Base-by-base conservation (phyloP, 2,113 vertebrate genomes). In the Oxyruncus cristatus region DNA sequence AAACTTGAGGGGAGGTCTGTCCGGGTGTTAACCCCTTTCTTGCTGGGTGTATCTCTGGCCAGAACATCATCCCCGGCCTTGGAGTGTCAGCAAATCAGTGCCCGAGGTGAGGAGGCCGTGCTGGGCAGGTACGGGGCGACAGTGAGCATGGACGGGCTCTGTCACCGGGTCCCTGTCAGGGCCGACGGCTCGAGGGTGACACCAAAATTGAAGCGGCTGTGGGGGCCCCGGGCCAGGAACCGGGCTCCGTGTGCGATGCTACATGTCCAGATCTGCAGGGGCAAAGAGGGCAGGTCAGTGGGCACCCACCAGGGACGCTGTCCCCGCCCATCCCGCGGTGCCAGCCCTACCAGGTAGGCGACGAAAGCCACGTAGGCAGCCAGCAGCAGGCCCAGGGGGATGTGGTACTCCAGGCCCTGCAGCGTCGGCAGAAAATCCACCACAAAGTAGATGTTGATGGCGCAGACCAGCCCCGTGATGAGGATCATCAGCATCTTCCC, bases 401-500 rank as follows among this genome's bases (percentile, higher is more conserved):
- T 55, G 47, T 97, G 80, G 95, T 98, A 98, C 37, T 68, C 96
- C 4, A 97, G 76, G 47, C 97, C 71, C 1, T 26, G 78, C 35
- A 98, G 91, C 0, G 67, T 90, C n/a, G 95, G 95, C 78, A 98
- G 52, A 53, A 96, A 98, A n/a, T 90, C 97, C 92, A 97, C 89
- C 81, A 98, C 97, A 0, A 98, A 98, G 93, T 98, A 98, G 63
- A 98, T 4, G 35, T 98, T 98, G 91, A 98, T 96, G 61, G 96
- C 76, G 0, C 97, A 98, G 79, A 98, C 22, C 63, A 98, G 74
- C 2, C 87, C 93, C 2, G 98, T 96, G 91, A 98, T 98, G 70
- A 97, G 75, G 11, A 84, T 95, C 27, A 98, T 98, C 79, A 98
- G 35, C 42, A 59, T 35, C 85, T 98, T 98, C 85, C 97, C 95